Evolutionary conservation across 2,113 vertebrate genomes (phyloP).

Genomic region (Geothlypis trichas): DNA sequence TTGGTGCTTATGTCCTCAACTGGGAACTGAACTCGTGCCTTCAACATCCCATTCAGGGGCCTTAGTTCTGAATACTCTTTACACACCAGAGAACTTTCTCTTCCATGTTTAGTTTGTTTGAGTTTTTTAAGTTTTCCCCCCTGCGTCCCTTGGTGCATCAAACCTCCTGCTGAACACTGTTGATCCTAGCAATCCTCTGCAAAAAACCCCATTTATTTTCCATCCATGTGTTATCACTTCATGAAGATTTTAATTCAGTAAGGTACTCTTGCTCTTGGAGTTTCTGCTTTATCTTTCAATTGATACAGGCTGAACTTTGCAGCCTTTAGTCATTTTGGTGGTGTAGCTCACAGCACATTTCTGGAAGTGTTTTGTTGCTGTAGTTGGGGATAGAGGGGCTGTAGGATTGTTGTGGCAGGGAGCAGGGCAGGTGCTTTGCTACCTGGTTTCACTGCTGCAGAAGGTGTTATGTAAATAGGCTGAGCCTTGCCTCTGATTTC

Average conservation of each 20-base stretch:
- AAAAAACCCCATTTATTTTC: not conserved
- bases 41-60: not conserved
- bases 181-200: not conserved
- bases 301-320: not conserved
- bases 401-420: not conserved
- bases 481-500: not conserved
- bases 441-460: not conserved
- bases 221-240: not conserved
- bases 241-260: not conserved
- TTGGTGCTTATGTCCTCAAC: not conserved
- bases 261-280: not conserved
- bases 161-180: not conserved
- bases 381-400: not conserved
- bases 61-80: not conserved
- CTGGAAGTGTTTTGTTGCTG: not conserved
- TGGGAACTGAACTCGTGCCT: not conserved
- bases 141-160: rapidly evolving
- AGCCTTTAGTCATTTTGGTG: not conserved
- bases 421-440: not conserved
- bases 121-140: no score
- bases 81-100: not conserved
- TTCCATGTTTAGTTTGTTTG: not conserved
- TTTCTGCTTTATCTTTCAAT: not conserved
- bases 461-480: not conserved
- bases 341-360: not conserved